These are phyloP conservation scores for Neelides sp. DNA, from an alignment of 1,140 invertebrate genomes.

Conservation along the genomic window DNA sequence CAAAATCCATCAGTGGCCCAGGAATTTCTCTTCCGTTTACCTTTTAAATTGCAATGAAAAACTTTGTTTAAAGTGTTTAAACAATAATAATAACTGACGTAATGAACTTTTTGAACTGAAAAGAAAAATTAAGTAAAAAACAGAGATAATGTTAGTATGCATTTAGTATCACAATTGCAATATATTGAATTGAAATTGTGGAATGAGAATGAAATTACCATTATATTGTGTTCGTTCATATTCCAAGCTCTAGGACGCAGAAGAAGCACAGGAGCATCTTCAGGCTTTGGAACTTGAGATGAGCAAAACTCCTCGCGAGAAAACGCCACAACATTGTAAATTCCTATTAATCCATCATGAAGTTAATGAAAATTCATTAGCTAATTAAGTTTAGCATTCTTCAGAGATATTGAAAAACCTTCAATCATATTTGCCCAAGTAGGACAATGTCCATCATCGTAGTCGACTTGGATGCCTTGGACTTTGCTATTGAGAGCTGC, in stretches of 20 bases:
- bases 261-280: conserved; percentile 47
- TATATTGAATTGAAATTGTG: too few species aligned
- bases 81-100: neutral
- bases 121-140: too few species aligned
- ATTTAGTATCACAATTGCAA: too few species aligned
- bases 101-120: too few species aligned
- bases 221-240: conserved; percentile 55
- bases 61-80: neutral
- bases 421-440: conserved; percentile 54
- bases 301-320: conserved; percentile 31
- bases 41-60: too few species aligned
- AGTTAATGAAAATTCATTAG: neutral
- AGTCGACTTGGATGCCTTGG: conserved; percentile 41
- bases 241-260: conserved; percentile 59
- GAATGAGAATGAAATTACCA: conserved; percentile 36
- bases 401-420: conserved; percentile 10
- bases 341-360: conserved; percentile 36
- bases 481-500: conserved; percentile 37
- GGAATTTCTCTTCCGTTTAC: conserved; percentile 51
- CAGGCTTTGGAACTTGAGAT: conserved; percentile 38
- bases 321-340: conserved; percentile 50
- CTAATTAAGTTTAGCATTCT: neutral
- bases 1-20: conserved; percentile 55
- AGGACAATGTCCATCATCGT: conserved; percentile 60
- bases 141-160: too few species aligned